Percentiles rank a stretch among this genome's conserved stretches.
Conservation (phyloP, 1,140 invertebrate genomes). For the Andrena cerasifolii region DNA sequence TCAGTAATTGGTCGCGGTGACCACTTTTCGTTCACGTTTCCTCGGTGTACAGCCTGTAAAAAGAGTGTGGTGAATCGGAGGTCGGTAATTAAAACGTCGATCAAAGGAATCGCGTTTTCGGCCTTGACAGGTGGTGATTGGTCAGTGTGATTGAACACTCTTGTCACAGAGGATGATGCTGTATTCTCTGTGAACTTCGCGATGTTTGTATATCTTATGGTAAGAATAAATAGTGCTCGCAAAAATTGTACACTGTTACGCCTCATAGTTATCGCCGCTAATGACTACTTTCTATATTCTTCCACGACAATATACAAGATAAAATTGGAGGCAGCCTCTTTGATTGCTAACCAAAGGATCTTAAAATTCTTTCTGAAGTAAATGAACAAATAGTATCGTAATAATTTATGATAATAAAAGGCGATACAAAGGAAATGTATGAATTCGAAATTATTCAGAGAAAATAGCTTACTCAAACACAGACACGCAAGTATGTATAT, state of each 20-base stretch:
- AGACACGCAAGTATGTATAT: no score
- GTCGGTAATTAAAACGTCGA: slow-evolving; percentile 58
- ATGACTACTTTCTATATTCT: not conserved
- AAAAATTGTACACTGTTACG: slow-evolving; percentile 17
- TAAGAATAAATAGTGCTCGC: not conserved
- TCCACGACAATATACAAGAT: not conserved
- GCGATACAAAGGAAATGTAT: no score
- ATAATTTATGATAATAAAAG: no score
- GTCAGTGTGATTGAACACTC: slow-evolving; percentile 17
- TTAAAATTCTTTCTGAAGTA: no score
- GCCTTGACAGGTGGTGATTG: slow-evolving; percentile 19
- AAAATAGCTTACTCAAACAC: no score
- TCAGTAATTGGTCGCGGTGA: slow-evolving; percentile 35
- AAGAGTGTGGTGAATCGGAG: slow-evolving; percentile 49
- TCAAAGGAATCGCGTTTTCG: slow-evolving; percentile 55
- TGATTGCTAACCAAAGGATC: no score
- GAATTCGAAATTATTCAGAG: no score
- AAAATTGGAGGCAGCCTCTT: no score
- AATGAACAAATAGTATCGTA: no score
- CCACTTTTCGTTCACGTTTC: slow-evolving; percentile 37
- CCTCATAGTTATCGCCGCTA: not conserved
- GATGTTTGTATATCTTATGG: not conserved
- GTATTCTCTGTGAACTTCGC: not conserved
- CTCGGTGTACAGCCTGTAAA: slow-evolving; percentile 10
- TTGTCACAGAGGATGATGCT: not conserved